phyloP scores from a whole-genome alignment of 2,888 invertebrate species.

The Dinocampus coccinellae region DNA sequence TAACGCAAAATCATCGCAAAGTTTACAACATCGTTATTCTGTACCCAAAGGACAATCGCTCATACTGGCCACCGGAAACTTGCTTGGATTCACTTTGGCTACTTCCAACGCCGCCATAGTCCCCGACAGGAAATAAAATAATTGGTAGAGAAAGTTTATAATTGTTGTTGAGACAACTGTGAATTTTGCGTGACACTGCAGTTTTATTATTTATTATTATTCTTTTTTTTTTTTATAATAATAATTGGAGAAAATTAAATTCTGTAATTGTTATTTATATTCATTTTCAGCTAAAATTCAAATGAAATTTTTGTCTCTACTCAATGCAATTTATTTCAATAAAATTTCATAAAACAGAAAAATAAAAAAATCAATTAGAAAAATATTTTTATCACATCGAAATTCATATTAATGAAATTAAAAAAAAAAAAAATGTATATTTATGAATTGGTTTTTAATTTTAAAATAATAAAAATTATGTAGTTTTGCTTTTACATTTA shows the following conservation, averaged over 20 bases:
- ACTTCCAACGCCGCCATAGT: neutral
- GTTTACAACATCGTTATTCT: slow-evolving; percentile 15
- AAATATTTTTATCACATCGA: too few relatives aligned
- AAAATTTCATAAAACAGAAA: too few relatives aligned
- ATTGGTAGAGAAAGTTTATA: slow-evolving; percentile 28
- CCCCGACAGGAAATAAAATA: slow-evolving; percentile 29
- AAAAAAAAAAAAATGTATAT: neutral
- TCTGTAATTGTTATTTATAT: neutral
- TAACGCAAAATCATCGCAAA: slow-evolving; percentile 28
- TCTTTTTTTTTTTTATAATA: neutral
- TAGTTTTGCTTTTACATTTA: slow-evolving; percentile 46
- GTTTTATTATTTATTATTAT: neutral
- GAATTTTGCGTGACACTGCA: neutral
- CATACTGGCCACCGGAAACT: slow-evolving; percentile 31
- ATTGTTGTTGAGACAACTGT: slow-evolving; percentile 19
- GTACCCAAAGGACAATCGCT: slow-evolving; percentile 28
- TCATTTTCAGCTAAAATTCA: too few relatives aligned
- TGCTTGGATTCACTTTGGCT: slow-evolving; percentile 12
- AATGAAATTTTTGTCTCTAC: too few relatives aligned
- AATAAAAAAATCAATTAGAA: too few relatives aligned
- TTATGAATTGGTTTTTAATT: neutral
- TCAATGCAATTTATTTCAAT: too few relatives aligned
- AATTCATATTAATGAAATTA: too few relatives aligned
- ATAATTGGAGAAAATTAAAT: too few relatives aligned
- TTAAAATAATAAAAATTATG: slow-evolving; percentile 55